Base-by-base conservation (phyloP, 2,113 vertebrate species). In the Poicephalus gulielmi region DNA sequence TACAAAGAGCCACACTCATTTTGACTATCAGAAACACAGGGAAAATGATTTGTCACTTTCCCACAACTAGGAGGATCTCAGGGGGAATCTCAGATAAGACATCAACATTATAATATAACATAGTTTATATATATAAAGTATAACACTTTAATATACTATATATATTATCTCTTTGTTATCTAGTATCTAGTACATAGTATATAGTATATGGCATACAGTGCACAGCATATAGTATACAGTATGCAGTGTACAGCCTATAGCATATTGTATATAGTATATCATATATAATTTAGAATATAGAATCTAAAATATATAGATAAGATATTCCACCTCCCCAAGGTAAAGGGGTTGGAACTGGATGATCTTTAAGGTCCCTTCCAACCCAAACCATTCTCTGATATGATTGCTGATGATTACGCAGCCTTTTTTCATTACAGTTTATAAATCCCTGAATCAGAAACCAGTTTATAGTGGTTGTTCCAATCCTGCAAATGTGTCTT, bases 31-130 rank as follows among this genome's bases (percentile, higher is more conserved):
- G 95, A 94, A 96, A 94, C 90, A 91, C 67, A 92, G 49, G 92
- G 92, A 95, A 96, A 95, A 95, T 89, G 91, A 94, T 94, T 94
- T 96, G 86, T 96, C 96, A 76, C 93, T 94, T 96, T 92, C 68
- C 75, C 39, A 47, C 83, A 62, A 83, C 94, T 86, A 81, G 78
- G 86, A 86, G 71, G 71, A 92, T 95, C 84, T 64, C 57, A 52
- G 30, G 73, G 75, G 27, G 28, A 87, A 95, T 88, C 93, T 95
- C 83, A 91, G 92, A 93, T 96, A 93, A 94, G 94, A 83, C 88
- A 92, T 92, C 94, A 82, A 66, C 76, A 69, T 84, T 59, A n/a
- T 59, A 6, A 59, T 59, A 15, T 23, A 59, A 23, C 20, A n/a
- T 59, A 22, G 33, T 24, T 59, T 59, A 59, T 35, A 35, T 35